phyloP scores from a whole-genome alignment of 2,888 invertebrate species.

The Phengaris arion region DNA sequence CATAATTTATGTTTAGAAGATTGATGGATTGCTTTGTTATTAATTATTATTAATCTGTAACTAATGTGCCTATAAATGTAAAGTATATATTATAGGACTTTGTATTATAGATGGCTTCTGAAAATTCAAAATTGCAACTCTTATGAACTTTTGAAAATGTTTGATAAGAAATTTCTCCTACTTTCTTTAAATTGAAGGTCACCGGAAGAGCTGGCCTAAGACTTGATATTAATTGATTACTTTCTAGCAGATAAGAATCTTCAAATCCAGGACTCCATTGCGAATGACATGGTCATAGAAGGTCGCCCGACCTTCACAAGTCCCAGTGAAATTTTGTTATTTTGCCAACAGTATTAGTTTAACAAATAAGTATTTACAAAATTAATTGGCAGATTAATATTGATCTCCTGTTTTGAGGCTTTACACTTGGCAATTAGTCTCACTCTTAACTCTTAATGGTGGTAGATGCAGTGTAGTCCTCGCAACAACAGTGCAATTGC shows the following conservation, averaged over 20 bases:
- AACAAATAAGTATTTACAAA: constrained; percentile 66
- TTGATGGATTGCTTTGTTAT: constrained; percentile 71
- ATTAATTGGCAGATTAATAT: constrained; percentile 59
- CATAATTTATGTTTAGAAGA: constrained; percentile 71
- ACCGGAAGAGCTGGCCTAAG: constrained; percentile 64
- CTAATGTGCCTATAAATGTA: constrained; percentile 79
- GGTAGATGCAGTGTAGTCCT: constrained; percentile 75
- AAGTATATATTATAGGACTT: constrained; percentile 72
- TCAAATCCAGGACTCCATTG: constrained; percentile 58
- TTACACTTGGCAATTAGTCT: constrained; percentile 56
- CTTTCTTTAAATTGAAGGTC: constrained; percentile 48
- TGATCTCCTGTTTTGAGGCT: constrained; percentile 69
- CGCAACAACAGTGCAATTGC: constrained; percentile 79
- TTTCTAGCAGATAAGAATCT: constrained; percentile 59
- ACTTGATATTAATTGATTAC: constrained; percentile 56
- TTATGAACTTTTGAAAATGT: constrained; percentile 44
- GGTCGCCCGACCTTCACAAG: constrained; percentile 45
- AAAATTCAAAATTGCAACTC: constrained; percentile 62
- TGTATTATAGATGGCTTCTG: constrained; percentile 67
- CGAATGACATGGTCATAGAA: constrained; percentile 53
- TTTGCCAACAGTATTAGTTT: constrained; percentile 74
- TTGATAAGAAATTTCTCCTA: constrained; percentile 42
- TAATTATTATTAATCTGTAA: constrained; percentile 58
- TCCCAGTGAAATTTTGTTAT: constrained; percentile 70
- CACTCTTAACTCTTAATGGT: constrained; percentile 58